A percentile compares a stretch with the other conserved stretches of the same genome.
Conservation (phyloP, 2,888 invertebrate genomes). For the Caenorhabditis macrosperma region DNA sequence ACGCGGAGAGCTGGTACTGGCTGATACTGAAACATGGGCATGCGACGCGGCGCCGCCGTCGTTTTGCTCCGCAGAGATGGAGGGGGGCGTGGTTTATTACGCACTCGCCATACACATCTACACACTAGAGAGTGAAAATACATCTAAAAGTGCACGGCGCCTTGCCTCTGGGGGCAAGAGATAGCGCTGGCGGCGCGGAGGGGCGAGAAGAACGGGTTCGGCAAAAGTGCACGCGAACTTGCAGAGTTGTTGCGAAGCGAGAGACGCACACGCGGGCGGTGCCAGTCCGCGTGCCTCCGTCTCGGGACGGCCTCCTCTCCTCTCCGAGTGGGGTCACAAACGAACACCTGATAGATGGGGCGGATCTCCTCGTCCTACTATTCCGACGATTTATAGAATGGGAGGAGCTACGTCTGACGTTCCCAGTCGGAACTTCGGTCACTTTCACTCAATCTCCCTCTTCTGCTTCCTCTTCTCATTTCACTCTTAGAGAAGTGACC, state of each 20-base stretch:
- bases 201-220: constrained; percentile 46
- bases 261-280: constrained; percentile 38
- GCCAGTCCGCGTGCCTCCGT: constrained; percentile 56
- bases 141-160: constrained; percentile 54
- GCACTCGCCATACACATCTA: constrained; percentile 21
- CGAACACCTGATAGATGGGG: constrained; percentile 48
- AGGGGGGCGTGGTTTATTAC: not conserved
- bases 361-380: constrained; percentile 13
- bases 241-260: constrained; percentile 26
- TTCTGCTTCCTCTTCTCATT: no score
- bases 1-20: constrained; percentile 46
- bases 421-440: constrained; percentile 3
- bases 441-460: constrained; percentile 1
- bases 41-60: constrained; percentile 16
- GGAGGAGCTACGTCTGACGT: constrained; percentile 10
- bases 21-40: constrained; percentile 55
- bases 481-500: no score
- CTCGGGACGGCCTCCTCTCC: not conserved
- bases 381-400: constrained; percentile 35
- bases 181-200: constrained; percentile 21
- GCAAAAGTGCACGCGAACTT: constrained; percentile 57
- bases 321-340: constrained; percentile 29
- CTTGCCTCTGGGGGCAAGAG: constrained; percentile 12
- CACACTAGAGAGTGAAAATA: constrained; percentile 13
- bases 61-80: not conserved